These are phyloP conservation scores for Lithobates sylvaticus DNA, from an alignment of 2,797 vertebrate genomes.

Conservation along the genomic window DNA sequence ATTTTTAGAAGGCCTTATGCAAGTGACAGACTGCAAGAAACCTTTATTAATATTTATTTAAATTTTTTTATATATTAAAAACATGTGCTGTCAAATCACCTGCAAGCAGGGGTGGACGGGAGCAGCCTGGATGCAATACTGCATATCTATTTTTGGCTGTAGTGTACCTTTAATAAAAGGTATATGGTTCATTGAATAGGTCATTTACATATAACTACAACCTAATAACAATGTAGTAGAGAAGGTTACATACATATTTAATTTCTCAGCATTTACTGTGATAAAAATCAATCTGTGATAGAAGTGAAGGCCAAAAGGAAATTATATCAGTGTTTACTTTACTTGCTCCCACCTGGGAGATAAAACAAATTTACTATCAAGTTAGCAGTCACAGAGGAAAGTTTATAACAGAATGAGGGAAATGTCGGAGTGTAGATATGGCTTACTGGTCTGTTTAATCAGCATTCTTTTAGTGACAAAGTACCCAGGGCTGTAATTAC, in stretches of 20 bases:
- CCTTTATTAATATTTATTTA: too few species aligned
- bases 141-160: too few species aligned
- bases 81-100: too few species aligned
- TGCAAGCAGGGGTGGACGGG: too few species aligned
- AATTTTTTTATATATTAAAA: too few species aligned
- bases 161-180: not conserved
- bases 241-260: slow-evolving; percentile 28
- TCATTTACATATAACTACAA: not conserved
- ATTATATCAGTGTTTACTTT: not conserved
- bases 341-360: slow-evolving; percentile 19
- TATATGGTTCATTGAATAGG: not conserved
- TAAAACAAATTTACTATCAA: slow-evolving; percentile 6
- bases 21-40: too few species aligned
- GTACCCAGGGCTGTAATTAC: too few species aligned
- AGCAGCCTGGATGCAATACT: too few species aligned
- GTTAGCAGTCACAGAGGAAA: not conserved
- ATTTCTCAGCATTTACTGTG: not conserved
- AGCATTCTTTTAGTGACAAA: not conserved
- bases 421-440: not conserved
- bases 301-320: slow-evolving; percentile 21
- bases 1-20: too few species aligned
- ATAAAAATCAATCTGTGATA: slow-evolving; percentile 23
- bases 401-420: not conserved
- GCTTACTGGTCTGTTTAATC: not conserved
- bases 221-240: not conserved